Base-by-base conservation (phyloP, 2,113 vertebrate genomes). In the Mesocricetus auratus region DNA sequence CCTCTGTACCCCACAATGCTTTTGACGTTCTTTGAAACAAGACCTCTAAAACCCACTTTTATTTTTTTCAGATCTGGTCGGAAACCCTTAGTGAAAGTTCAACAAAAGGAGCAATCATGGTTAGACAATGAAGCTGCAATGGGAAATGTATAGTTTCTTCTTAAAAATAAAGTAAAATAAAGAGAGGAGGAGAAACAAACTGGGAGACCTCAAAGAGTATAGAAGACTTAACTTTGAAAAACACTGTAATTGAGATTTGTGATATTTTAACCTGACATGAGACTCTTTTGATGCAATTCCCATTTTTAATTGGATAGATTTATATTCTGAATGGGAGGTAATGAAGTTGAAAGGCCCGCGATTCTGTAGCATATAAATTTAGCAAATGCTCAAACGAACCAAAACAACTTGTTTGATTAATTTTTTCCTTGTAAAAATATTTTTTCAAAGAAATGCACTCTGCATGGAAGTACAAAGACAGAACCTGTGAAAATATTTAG, bases 361-460 rank as follows among this genome's bases (percentile, higher is more conserved):
- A 85, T 82, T 95, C 92, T 96, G 39, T 73, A 94, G 64, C 60
- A 94, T 86, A 82, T 64, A 95, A 96, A 96, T 93, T 94, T 94
- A 88, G 64, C 81, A 31, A 94, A 90, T 81, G 26, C 33, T 95
- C 58, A 95, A 90, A 96, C 71, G 77, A 96, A 92, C 93, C 77
- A 85, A 87, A 94, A 82, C 94, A 94, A 95, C 17, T 92, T 86
- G 71, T 77, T 91, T 96, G 64, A 96, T 96, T 86, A 95, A 62
- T 96, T 96, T 93, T 93, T 97, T 68, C 86, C 75, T 95, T 88
- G 73, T 53, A 97, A 96, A 97, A 97, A 94, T 97, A 96, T 95
- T 97, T 97, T 95, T 95, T 92, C 50, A 86, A 94, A 91, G 29
- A 95, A 77, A 87, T 90, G n/a, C 74, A 93, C 74, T 94, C 53